A percentile compares a stretch with the other conserved stretches of the same genome.
phyloP scores from a whole-genome alignment of 23 tunicate species.

The Styela clava region DNA sequence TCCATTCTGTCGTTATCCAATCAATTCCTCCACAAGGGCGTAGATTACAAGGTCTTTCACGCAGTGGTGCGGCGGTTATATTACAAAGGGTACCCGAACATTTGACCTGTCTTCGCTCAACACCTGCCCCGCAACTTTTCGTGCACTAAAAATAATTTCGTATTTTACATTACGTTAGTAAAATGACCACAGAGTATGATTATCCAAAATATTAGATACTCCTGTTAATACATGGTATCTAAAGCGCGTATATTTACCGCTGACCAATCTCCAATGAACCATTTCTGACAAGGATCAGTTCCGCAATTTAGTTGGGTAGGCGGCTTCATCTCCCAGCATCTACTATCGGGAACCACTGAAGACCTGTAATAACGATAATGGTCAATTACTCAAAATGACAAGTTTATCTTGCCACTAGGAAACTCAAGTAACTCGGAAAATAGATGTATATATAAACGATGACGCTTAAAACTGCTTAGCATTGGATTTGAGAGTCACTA shows the following conservation, averaged over 20 bases:
- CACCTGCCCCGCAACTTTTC: slow-evolving; percentile 39
- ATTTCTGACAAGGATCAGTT: slow-evolving; percentile 36
- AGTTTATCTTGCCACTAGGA: no score
- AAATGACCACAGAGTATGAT: not conserved
- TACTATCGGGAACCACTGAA: slow-evolving; percentile 1
- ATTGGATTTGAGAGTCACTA: no score
- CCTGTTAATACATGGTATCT: no score
- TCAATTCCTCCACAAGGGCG: slow-evolving; percentile 47
- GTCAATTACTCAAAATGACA: no score
- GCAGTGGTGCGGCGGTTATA: not conserved
- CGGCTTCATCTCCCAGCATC: slow-evolving; percentile 21
- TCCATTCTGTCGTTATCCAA: slow-evolving; percentile 60
- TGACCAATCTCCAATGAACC: slow-evolving; percentile 55
- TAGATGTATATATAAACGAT: no score
- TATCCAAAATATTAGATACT: no score
- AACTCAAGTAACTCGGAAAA: no score
- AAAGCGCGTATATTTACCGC: no score
- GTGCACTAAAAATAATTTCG: slow-evolving; percentile 33
- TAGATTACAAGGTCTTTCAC: slow-evolving; percentile 18
- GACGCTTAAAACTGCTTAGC: no score
- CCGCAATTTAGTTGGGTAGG: slow-evolving; percentile 35
- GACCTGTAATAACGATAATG: no score
- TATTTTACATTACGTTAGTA: not conserved
- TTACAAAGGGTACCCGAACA: slow-evolving; percentile 5
- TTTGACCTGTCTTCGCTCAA: slow-evolving; percentile 25